Evolutionary conservation across 1,140 invertebrate species (phyloP).

Genomic region (Heliconius melpomene): DNA sequence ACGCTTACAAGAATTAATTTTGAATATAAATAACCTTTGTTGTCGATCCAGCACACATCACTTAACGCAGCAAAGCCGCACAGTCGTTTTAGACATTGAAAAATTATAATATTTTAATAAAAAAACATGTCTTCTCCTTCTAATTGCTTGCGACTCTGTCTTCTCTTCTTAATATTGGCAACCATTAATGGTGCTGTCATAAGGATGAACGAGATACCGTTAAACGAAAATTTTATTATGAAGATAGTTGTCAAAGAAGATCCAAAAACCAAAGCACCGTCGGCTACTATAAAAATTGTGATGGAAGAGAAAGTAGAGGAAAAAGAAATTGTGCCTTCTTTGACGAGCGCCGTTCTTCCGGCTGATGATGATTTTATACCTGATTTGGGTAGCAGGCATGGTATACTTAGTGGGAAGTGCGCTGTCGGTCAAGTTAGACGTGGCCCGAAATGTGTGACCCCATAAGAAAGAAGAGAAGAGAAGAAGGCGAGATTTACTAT

Average conservation of each 20-base stretch:
- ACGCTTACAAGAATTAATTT: neutral
- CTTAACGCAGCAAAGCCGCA: neutral
- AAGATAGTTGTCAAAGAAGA: slow-evolving; percentile 36
- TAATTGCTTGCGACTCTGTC: neutral
- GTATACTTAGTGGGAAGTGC: slow-evolving; percentile 34
- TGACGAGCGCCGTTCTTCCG: slow-evolving; percentile 22
- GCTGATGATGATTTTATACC: slow-evolving; percentile 30
- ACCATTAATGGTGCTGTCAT: slow-evolving; percentile 38
- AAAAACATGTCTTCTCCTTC: slow-evolving; percentile 21
- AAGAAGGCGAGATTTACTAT: too few relatives aligned
- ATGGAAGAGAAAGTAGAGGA: slow-evolving; percentile 27
- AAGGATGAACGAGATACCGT: slow-evolving; percentile 35
- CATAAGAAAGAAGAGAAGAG: neutral
- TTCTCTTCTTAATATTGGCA: slow-evolving; percentile 17
- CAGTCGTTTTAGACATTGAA: slow-evolving; percentile 2
- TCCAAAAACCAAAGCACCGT: slow-evolving; percentile 19
- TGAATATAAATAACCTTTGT: slow-evolving; percentile 19
- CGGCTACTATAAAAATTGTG: slow-evolving; percentile 33
- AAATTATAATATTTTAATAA: neutral
- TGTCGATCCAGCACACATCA: neutral
- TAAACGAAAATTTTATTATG: slow-evolving; percentile 31
- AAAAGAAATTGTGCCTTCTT: neutral
- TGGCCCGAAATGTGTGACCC: slow-evolving; percentile 30
- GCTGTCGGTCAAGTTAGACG: slow-evolving; percentile 36
- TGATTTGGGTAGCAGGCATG: slow-evolving; percentile 31